phyloP scores from a whole-genome alignment of 1,140 invertebrate genomes.

The Eriosoma lanigerum region DNA sequence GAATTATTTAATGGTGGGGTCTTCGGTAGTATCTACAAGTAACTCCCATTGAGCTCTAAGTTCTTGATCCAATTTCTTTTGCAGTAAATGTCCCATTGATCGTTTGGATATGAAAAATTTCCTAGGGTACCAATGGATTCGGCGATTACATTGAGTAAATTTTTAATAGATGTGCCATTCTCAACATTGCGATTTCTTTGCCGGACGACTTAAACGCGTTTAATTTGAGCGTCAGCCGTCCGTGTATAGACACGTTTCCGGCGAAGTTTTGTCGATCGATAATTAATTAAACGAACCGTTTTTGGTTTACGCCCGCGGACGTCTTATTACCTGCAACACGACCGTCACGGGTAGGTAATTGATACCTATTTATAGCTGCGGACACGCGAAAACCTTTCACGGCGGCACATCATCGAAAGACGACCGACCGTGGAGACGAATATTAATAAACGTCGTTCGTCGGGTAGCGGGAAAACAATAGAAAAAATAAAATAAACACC shows the following conservation, averaged over 20 bases:
- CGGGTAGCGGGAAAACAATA: neutral
- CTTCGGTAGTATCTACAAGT: neutral
- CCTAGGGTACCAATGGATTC: neutral
- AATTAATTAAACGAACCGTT: constrained; percentile 26
- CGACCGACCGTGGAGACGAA: too few species aligned
- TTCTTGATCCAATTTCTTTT: neutral
- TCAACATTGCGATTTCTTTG: too few species aligned
- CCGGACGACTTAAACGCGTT: too few species aligned
- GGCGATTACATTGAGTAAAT: neutral
- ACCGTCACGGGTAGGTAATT: neutral
- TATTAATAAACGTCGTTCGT: too few species aligned
- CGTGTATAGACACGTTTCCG: neutral
- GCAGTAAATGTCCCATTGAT: neutral
- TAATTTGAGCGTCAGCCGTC: too few species aligned
- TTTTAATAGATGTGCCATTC: neutral
- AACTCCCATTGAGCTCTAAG: neutral
- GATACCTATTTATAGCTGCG: constrained; percentile 3
- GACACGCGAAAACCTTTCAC: constrained; percentile 22
- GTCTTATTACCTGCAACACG: neutral
- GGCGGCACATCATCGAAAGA: neutral
- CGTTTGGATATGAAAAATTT: neutral
- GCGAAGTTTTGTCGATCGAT: neutral
- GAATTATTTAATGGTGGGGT: neutral
- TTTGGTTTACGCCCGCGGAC: neutral
- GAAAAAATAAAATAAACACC: neutral